Percentiles rank a stretch among this genome's conserved stretches.
Evolutionary conservation across 2,797 vertebrate genomes (phyloP).

Genomic region (Mus caroli): DNA sequence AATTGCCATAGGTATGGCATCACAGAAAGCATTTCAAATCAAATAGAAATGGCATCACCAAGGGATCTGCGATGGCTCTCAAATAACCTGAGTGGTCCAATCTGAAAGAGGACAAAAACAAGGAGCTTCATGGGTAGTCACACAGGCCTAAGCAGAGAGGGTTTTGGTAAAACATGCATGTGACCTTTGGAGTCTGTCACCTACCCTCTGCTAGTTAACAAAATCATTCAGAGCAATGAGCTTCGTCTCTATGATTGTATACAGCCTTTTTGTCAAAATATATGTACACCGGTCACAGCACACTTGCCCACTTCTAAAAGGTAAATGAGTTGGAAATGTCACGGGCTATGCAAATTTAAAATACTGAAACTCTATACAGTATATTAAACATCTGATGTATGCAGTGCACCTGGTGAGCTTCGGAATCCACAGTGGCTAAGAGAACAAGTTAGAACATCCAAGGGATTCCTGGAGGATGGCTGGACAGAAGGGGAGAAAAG

Average conservation of each 20-base stretch:
- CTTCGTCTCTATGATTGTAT: not conserved
- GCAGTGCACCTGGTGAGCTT: not conserved
- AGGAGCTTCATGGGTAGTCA: not conserved
- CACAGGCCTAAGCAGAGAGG: constrained; percentile 12
- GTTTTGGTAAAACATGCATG: constrained; percentile 25
- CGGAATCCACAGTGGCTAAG: not conserved
- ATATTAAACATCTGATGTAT: not conserved
- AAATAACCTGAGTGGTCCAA: constrained; percentile 46
- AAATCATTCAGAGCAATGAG: not conserved
- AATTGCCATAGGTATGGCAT: not conserved
- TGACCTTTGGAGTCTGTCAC: constrained; percentile 7
- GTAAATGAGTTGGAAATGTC: constrained; percentile 30
- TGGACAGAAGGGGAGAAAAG: not conserved
- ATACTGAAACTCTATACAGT: not conserved
- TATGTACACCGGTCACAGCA: not conserved
- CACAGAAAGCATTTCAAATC: constrained; percentile 67
- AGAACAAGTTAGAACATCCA: not conserved
- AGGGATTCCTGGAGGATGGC: not conserved
- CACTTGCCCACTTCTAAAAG: constrained; percentile 6
- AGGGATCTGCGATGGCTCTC: constrained; percentile 14
- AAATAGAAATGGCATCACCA: constrained; percentile 50
- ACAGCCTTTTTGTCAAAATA: constrained; percentile 56
- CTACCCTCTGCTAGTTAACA: not conserved
- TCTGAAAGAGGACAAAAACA: not conserved
- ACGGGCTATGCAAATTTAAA: not conserved